Evolutionary conservation across 2,113 vertebrate species (phyloP), one percentile per base, ranked within the genome.

Genomic region (Callipepla squamata): DNA sequence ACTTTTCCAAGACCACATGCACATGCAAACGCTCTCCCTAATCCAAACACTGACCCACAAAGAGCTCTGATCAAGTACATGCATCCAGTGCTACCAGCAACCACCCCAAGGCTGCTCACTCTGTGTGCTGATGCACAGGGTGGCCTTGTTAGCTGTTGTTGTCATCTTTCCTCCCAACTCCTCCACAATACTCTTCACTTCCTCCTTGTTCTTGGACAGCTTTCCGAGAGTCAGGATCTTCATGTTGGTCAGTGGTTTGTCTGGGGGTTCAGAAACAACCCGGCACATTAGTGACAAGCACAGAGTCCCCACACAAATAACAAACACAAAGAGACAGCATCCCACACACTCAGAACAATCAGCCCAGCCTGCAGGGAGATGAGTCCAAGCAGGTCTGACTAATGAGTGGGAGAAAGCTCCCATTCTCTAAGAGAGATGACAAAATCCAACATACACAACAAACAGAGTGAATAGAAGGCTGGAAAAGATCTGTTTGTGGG

Each of bases 161-260:
- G 98, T 99, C 66, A 98, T 96, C 97, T 99, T 99, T 44, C 99
- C 99, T 34, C 99, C 99, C 30, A 99, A 91, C 21, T 98, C 98
- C 94, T 99, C 99, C 17, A 99, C 97, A 3, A 48, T 58, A 42
- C 95, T 86, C 95, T 99, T 99, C 82, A 99, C 84, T 48, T 99
- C 99, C 11, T 99, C 99, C 95, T 99, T 99, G 97, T 98, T 99
- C 96, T 98, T 99, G 3, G 95, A 93, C 47, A 99, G 97, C 63
- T 99, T 99, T 36, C 99, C 99, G 4, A 99, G 93, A 10, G 97
- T 65, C 88, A 99, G 80, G 84, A 99, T 97, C 95, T 98, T 99
- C 98, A 99, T 98, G 89, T 97, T 98, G 51, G 98, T 98, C 70
- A 99, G 96, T 1, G 99, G 99, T 95, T 99, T 99, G 69, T 98